Conservation (phyloP, 2,113 vertebrate genomes). For the Arizona elegans region DNA sequence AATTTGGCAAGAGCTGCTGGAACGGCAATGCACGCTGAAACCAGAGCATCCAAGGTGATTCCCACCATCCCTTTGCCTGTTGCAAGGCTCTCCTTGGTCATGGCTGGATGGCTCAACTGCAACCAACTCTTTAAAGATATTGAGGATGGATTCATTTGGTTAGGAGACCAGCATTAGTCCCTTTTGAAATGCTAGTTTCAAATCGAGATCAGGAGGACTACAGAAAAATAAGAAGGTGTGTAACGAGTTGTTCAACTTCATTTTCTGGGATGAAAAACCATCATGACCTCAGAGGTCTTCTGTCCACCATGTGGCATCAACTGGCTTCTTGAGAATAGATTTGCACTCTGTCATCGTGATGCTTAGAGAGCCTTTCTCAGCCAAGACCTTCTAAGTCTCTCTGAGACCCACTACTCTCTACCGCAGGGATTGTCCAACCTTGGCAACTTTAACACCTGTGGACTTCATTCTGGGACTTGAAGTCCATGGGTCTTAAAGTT, state of each 20-base stretch:
- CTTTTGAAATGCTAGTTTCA: neutral
- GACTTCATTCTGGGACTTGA: neutral
- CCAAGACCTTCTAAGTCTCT: neutral
- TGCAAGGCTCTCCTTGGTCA: neutral
- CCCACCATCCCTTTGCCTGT: neutral
- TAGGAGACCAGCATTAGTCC: neutral
- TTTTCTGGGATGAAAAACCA: neutral
- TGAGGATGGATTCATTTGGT: neutral
- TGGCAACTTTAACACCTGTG: neutral
- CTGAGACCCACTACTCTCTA: neutral
- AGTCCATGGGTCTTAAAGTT: neutral
- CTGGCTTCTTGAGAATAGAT: neutral
- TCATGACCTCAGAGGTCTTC: neutral
- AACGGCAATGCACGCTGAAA: neutral
- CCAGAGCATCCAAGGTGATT: neutral
- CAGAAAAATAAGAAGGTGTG: too few species aligned
- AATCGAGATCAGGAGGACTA: neutral
- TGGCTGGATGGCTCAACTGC: neutral
- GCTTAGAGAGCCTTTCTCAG: neutral
- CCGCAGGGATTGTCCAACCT: neutral
- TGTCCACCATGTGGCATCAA: neutral
- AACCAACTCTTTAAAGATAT: neutral
- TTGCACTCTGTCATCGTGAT: neutral
- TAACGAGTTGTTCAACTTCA: neutral
- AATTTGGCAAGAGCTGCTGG: neutral